phyloP scores from a whole-genome alignment of 2,797 vertebrate species.

The Acipenser oxyrinchus region DNA sequence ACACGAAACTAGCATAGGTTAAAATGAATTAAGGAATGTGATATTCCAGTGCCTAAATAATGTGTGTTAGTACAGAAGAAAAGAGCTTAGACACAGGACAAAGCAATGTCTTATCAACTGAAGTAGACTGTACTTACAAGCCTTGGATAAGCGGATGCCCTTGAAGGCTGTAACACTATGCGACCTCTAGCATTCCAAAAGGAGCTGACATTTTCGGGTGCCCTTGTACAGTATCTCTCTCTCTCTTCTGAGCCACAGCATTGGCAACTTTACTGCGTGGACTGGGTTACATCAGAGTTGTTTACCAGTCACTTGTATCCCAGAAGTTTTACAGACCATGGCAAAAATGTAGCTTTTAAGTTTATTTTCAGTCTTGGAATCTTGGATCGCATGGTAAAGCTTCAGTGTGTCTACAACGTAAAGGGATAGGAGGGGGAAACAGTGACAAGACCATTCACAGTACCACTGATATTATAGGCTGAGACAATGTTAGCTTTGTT shows the following conservation, averaged over 20 bases:
- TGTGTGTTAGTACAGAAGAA: conserved; percentile 13
- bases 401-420: conserved; percentile 7
- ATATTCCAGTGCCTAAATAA: conserved; percentile 12
- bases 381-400: background rate
- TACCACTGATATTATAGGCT: conserved; percentile 17
- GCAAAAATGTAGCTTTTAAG: background rate
- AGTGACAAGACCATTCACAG: conserved; percentile 19
- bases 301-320: background rate
- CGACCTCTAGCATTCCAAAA: conserved; percentile 21
- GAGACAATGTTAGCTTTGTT: conserved; percentile 30
- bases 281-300: background rate
- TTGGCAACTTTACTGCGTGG: conserved; percentile 3
- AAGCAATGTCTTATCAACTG: conserved; percentile 10
- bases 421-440: conserved; percentile 1
- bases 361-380: background rate
- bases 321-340: background rate
- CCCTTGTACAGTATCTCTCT: background rate
- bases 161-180: conserved; percentile 14
- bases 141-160: conserved; percentile 16
- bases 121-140: conserved; percentile 19
- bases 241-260: background rate
- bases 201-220: conserved; percentile 13
- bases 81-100: background rate
- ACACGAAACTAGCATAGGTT: no score
- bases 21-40: conserved; percentile 20